Evolutionary conservation across 2,888 invertebrate species (phyloP).

Genomic region (Melanostoma scalare): DNA sequence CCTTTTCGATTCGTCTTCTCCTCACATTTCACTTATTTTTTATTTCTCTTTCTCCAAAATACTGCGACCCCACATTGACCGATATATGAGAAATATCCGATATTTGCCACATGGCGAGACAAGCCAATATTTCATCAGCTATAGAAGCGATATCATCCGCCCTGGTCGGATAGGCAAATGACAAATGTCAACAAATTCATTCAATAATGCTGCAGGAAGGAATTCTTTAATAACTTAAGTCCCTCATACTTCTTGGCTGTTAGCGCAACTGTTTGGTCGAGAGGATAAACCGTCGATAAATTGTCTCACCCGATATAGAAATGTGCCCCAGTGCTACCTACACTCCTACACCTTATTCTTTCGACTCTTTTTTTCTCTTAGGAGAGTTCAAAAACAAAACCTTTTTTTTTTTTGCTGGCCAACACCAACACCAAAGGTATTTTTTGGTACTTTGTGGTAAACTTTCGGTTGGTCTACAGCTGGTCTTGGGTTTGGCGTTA

Average conservation of each 20-base stretch:
- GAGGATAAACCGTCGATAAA: constrained; percentile 56
- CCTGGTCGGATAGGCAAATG: constrained; percentile 12
- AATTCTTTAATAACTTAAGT: constrained; percentile 7
- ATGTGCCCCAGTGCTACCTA: constrained; percentile 17
- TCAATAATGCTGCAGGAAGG: constrained; percentile 20
- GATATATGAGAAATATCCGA: constrained; percentile 36
- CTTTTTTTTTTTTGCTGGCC: constrained; percentile 1
- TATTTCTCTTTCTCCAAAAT: constrained; percentile 8
- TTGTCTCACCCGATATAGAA: constrained; percentile 43
- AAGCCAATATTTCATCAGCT: constrained; percentile 45
- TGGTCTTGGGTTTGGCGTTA: constrained; percentile 53
- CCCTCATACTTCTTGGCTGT: constrained; percentile 16
- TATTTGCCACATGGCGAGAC: constrained; percentile 56
- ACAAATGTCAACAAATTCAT: constrained; percentile 49
- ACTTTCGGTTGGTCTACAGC: constrained; percentile 65
- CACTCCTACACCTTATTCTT: neutral
- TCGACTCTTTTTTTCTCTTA: constrained; percentile 24
- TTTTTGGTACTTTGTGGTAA: constrained; percentile 63
- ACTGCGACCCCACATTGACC: constrained; percentile 37
- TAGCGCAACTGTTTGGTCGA: neutral
- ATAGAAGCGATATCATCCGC: constrained; percentile 14
- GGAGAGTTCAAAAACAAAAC: constrained; percentile 21
- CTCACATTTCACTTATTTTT: neutral
- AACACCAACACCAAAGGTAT: constrained; percentile 46
- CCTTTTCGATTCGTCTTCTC: neutral